Conservation (phyloP, 1,140 invertebrate genomes). For the Drosophila pruinosa region DNA sequence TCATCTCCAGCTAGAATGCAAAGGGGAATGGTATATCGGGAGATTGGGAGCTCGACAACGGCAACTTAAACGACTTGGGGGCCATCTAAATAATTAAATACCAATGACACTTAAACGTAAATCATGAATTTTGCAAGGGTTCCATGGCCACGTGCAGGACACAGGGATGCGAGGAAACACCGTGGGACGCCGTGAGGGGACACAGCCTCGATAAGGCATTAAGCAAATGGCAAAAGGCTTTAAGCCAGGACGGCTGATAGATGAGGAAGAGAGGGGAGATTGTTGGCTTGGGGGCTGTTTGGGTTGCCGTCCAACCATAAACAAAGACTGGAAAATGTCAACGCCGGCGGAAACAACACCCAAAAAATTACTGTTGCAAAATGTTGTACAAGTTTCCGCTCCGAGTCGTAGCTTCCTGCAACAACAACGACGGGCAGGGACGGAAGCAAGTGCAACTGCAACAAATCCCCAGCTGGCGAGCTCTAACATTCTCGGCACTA, state of each 20-base stretch:
- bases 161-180: neutral
- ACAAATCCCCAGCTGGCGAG: constrained; percentile 69
- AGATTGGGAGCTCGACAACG: neutral
- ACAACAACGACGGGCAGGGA: constrained; percentile 21
- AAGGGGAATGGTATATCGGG: constrained; percentile 5
- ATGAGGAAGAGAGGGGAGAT: neutral
- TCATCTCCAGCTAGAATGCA: constrained; percentile 26
- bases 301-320: constrained; percentile 52
- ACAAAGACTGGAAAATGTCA: constrained; percentile 65
- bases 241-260: constrained; percentile 10
- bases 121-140: constrained; percentile 76
- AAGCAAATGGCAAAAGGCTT: constrained; percentile 64
- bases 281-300: neutral
- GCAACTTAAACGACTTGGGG: constrained; percentile 66
- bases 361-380: constrained; percentile 80
- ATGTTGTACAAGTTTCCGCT: constrained; percentile 77
- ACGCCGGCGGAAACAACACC: constrained; percentile 77
- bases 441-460: constrained; percentile 30
- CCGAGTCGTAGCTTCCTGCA: constrained; percentile 60
- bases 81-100: constrained; percentile 73
- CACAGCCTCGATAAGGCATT: constrained; percentile 55
- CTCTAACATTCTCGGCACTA: constrained; percentile 44
- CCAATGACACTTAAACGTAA: constrained; percentile 81
- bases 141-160: constrained; percentile 42
- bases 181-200: neutral